Conservation (phyloP, 2,888 invertebrate species). For the Chydorus sphaericus region DNA sequence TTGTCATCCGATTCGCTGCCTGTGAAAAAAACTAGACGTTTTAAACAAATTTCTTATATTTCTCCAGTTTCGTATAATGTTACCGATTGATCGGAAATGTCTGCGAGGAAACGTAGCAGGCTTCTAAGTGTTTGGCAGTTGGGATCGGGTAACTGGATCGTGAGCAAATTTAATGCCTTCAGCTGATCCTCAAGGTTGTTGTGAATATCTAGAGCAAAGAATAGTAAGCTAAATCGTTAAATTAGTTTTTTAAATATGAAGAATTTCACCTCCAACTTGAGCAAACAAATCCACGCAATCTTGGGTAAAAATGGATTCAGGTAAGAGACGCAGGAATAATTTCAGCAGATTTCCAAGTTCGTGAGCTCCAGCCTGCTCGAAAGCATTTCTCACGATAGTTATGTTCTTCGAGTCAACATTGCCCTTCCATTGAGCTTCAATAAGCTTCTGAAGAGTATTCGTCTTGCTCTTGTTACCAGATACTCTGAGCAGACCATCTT, state of each 20-base stretch:
- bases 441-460: not conserved
- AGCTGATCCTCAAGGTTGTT: not conserved
- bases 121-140: slow-evolving; percentile 1
- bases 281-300: slow-evolving; percentile 3
- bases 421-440: not conserved
- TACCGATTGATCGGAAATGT: slow-evolving; percentile 1
- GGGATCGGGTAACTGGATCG: not conserved
- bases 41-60: too few species aligned
- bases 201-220: too few species aligned
- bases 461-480: slow-evolving; percentile 6
- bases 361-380: not conserved
- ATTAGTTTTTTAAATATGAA: not conserved
- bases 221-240: not conserved
- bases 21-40: too few species aligned
- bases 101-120: slow-evolving; percentile 3
- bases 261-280: slow-evolving; percentile 4
- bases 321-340: not conserved
- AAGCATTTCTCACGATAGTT: not conserved
- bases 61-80: too few species aligned
- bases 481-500: slow-evolving; percentile 7
- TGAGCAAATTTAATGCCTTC: not conserved
- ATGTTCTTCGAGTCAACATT: not conserved
- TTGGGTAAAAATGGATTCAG: slow-evolving; percentile 4
- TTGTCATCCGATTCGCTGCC: slow-evolving; percentile 3
- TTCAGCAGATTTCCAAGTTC: slow-evolving; percentile 2